A percentile compares a stretch with the other conserved stretches of the same genome.
phyloP scores from a whole-genome alignment of 1,140 invertebrate species.

The Hesperophylax magnus region DNA sequence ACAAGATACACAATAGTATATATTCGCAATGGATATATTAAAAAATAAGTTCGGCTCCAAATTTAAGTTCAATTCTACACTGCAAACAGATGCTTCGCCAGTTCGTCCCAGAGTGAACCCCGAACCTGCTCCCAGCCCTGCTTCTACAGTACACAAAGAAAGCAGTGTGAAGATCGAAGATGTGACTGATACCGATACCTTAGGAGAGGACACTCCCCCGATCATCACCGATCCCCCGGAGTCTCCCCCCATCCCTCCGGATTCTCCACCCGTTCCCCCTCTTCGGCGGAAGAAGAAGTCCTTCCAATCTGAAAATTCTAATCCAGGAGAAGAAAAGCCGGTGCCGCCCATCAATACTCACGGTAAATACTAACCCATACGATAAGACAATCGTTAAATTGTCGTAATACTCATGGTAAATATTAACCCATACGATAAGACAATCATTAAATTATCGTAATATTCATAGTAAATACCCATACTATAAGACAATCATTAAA shows the following conservation, averaged over 20 bases:
- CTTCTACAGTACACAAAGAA: no score
- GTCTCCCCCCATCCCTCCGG: constrained; percentile 27
- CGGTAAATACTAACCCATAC: constrained; percentile 9
- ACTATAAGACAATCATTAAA: no score
- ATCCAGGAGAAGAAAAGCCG: neutral
- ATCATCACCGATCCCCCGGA: constrained; percentile 12
- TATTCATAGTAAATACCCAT: constrained; percentile 37
- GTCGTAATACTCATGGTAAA: constrained; percentile 48
- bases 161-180: constrained; percentile 10
- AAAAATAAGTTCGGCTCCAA: constrained; percentile 29
- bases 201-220: neutral
- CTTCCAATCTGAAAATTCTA: neutral
- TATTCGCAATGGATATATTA: constrained; percentile 29
- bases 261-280: no score
- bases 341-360: constrained; percentile 44
- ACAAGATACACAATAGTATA: no score
- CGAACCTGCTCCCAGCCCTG: neutral
- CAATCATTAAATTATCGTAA: no score
- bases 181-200: neutral
- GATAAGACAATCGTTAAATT: no score
- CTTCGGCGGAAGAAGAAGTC: constrained; percentile 22
- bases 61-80: constrained; percentile 9
- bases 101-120: neutral
- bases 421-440: no score
- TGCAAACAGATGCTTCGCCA: constrained; percentile 33